Conservation (phyloP, 2,797 vertebrate species). For the Buphagus erythrorhynchus region DNA sequence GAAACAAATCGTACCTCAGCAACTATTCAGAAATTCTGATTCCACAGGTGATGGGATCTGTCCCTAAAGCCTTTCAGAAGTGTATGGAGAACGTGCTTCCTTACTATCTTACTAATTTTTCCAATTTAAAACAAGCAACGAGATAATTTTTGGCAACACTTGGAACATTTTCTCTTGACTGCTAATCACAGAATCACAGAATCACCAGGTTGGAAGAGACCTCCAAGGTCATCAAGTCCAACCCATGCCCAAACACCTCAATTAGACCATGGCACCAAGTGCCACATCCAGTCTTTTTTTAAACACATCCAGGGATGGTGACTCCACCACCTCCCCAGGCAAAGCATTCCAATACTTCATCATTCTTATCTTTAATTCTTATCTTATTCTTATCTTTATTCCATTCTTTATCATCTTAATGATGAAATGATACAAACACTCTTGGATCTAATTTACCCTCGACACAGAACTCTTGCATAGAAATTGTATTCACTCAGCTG, state of each 20-base stretch:
- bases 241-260: too few species aligned
- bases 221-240: too few species aligned
- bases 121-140: not conserved
- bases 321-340: too few species aligned
- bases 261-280: too few species aligned
- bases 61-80: not conserved
- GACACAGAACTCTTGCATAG: not conserved
- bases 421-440: not conserved
- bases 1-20: not conserved
- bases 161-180: not conserved
- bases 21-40: not conserved
- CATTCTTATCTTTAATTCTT: too few species aligned
- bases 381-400: too few species aligned
- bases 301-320: too few species aligned
- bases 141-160: not conserved
- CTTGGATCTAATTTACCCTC: not conserved
- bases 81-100: not conserved
- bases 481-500: not conserved
- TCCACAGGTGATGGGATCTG: not conserved
- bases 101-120: not conserved
- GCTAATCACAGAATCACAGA: not conserved
- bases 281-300: too few species aligned
- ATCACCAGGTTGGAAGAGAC: too few species aligned
- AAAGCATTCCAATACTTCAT: too few species aligned
- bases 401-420: too few species aligned